A percentile compares a stretch with the other conserved stretches of the same genome.
Evolutionary conservation across 2,113 vertebrate species (phyloP).

Genomic region (Burhinus bistriatus): DNA sequence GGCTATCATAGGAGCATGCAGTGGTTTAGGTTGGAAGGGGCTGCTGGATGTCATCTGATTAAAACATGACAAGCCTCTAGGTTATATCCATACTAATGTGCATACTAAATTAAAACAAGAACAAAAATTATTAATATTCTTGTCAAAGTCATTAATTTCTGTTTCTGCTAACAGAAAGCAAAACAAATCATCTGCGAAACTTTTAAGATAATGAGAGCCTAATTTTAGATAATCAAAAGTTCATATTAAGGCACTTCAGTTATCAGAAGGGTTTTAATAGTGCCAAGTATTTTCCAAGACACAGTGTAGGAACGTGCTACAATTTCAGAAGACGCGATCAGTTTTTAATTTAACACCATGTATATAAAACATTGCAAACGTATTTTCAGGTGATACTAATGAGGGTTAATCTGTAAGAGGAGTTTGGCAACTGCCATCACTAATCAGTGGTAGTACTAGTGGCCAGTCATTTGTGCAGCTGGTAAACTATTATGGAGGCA

Average conservation of each 20-base stretch:
- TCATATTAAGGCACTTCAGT: background rate
- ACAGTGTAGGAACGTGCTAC: background rate
- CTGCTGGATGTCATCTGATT: background rate
- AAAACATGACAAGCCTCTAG: background rate
- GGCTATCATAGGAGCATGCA: background rate
- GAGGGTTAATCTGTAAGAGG: background rate
- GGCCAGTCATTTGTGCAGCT: background rate
- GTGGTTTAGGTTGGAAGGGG: background rate
- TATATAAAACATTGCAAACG: background rate
- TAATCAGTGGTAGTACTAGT: background rate
- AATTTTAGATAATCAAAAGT: background rate
- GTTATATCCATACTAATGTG: background rate
- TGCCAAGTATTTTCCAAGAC: background rate
- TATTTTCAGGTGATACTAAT: background rate
- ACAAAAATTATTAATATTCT: background rate
- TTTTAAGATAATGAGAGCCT: background rate
- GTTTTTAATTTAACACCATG: background rate
- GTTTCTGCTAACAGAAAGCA: background rate
- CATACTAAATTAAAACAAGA: background rate
- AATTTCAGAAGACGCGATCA: background rate
- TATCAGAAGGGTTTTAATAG: background rate
- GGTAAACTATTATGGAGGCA: background rate
- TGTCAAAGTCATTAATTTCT: background rate
- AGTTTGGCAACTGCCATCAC: background rate
- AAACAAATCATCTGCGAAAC: background rate